A percentile compares a stretch with the other conserved stretches of the same genome.
phyloP scores from a whole-genome alignment of 2,888 invertebrate genomes.

The Chalcis sispes region DNA sequence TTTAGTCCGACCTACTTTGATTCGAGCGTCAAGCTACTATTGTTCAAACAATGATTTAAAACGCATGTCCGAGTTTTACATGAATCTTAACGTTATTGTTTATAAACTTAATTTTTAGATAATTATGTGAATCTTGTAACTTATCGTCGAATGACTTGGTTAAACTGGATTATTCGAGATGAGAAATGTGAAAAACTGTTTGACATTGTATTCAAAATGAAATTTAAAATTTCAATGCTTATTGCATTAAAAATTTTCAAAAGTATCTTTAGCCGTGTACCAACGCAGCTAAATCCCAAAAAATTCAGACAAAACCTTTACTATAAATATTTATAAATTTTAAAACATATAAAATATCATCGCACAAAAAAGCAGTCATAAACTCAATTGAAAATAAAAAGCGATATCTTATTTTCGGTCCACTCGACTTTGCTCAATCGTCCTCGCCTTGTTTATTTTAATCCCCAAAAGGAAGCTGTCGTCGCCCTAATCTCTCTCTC shows the following conservation, averaged over 20 bases:
- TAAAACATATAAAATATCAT: neutral
- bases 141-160: neutral
- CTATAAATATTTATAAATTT: neutral
- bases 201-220: no score
- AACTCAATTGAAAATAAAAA: no score
- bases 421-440: neutral
- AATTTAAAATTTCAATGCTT: neutral
- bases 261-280: no score
- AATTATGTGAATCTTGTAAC: neutral
- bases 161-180: neutral
- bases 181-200: no score
- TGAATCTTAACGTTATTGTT: slow-evolving; percentile 24
- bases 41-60: slow-evolving; percentile 18
- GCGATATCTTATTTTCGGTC: no score
- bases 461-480: slow-evolving; percentile 27
- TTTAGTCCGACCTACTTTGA: neutral
- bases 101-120: slow-evolving; percentile 2
- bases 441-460: slow-evolving; percentile 42
- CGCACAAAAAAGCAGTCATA: no score
- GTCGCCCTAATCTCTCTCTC: slow-evolving; percentile 24
- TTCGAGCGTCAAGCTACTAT: neutral
- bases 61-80: neutral
- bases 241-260: neutral
- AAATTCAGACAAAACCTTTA: neutral
- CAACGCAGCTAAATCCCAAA: neutral